phyloP scores from a whole-genome alignment of 2,888 invertebrate genomes.

The Tillus elongatus region DNA sequence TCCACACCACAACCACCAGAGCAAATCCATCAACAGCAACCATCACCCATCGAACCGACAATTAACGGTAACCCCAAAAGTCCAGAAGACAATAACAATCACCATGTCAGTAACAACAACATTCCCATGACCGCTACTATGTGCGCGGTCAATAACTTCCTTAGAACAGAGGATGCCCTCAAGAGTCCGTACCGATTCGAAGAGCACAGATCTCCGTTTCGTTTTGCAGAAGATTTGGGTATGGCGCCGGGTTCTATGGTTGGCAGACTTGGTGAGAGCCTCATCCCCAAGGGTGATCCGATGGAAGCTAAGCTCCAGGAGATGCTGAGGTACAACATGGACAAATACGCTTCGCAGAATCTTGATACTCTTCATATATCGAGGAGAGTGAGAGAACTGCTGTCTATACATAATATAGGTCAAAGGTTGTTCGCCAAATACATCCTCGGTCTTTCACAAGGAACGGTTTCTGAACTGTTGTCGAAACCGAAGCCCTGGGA shows the following conservation, averaged over 20 bases:
- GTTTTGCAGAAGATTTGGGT: slow-evolving; percentile 76
- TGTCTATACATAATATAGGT: slow-evolving; percentile 96
- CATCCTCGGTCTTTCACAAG: slow-evolving; percentile 92
- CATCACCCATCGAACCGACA: slow-evolving; percentile 28
- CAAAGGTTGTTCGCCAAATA: slow-evolving; percentile 98
- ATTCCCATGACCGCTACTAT: slow-evolving; percentile 43
- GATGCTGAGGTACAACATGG: slow-evolving; percentile 91
- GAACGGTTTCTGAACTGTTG: slow-evolving; percentile 94
- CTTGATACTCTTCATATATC: slow-evolving; percentile 93
- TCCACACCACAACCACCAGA: slow-evolving; percentile 46
- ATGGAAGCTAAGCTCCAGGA: slow-evolving; percentile 90
- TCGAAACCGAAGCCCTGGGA: slow-evolving; percentile 99
- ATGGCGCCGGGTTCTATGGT: slow-evolving; percentile 74
- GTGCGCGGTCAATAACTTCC: slow-evolving; percentile 41
- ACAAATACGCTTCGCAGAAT: slow-evolving; percentile 88
- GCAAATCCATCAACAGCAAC: slow-evolving; percentile 27
- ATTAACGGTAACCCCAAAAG: slow-evolving; percentile 47
- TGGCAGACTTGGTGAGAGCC: slow-evolving; percentile 76
- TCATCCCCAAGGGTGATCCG: slow-evolving; percentile 86
- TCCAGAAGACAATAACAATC: slow-evolving; percentile 47
- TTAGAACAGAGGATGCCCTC: slow-evolving; percentile 42
- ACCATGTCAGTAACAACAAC: slow-evolving; percentile 44
- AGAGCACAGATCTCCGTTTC: slow-evolving; percentile 68
- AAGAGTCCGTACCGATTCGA: slow-evolving; percentile 71
- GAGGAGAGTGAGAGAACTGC: slow-evolving; percentile 81